A percentile compares a stretch with the other conserved stretches of the same genome.
Conservation (phyloP, 2,113 vertebrate genomes). For the Tenrec ecaudatus region DNA sequence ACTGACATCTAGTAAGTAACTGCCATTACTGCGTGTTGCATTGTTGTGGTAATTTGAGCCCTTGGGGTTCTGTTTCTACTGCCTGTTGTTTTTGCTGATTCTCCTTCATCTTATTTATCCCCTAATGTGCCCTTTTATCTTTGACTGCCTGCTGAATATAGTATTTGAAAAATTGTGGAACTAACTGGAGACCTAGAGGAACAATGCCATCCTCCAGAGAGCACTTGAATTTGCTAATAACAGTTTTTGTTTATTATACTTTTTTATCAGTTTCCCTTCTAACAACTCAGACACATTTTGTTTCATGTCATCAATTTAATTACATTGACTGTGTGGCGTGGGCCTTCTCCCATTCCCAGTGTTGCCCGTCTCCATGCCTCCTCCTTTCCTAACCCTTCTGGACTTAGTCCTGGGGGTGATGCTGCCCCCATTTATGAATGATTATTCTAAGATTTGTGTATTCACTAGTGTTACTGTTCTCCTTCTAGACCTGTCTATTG, state of each 20-base stretch:
- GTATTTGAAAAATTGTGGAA: too few relatives aligned
- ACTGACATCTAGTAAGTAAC: not conserved
- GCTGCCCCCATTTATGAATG: not conserved
- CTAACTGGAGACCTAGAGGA: conserved; percentile 10
- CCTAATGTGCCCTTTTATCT: not conserved
- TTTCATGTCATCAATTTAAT: not conserved
- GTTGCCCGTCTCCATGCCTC: not conserved
- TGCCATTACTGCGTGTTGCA: not conserved
- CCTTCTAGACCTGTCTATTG: too few relatives aligned
- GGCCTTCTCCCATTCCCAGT: not conserved
- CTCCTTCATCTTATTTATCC: conserved; percentile 29
- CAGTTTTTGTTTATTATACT: not conserved
- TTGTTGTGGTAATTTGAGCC: not conserved
- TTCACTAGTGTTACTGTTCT: too few relatives aligned
- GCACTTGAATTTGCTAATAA: not conserved
- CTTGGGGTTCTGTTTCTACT: not conserved
- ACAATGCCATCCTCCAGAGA: not conserved
- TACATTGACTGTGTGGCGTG: not conserved
- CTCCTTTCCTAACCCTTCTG: too few relatives aligned
- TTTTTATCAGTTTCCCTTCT: not conserved
- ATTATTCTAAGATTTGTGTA: too few relatives aligned
- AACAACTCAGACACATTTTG: too few relatives aligned
- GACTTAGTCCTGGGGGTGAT: not conserved
- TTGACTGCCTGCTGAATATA: not conserved
- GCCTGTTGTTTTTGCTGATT: not conserved